Evolutionary conservation across 2,113 vertebrate genomes (phyloP), one percentile per base, ranked within the genome.

Genomic region (Stegastes partitus): DNA sequence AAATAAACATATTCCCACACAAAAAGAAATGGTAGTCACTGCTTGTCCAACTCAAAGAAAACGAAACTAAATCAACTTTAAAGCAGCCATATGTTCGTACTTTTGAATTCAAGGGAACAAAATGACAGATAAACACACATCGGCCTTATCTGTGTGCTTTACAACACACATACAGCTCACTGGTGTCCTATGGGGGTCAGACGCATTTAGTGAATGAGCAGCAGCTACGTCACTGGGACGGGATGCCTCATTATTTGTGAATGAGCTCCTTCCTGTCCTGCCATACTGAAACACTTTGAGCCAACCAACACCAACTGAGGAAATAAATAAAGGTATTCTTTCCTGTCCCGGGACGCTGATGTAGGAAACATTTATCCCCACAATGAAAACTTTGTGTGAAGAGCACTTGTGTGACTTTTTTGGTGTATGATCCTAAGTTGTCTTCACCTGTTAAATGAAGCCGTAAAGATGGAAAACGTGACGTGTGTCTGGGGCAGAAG

Each of bases 231-330:
- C 91, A 93, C 81, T 23, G 75, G 45, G 31, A 88, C 74, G 25
- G 83, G 79, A 84, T 79, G 83, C 70, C 84, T 93, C 93, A 93
- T 94, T 91, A 93, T 90, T 86, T 86, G 87, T 91, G 90, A 94
- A 93, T 91, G 88, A 89, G 84, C 77, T 84, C 66, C 88, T 94
- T 93, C 90, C 92, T 90, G 90, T 88, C 73, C 81, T 77, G 68
- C 82, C 93, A 91, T 91, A 37, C 84, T 93, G 91, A 93, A 93
- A 78, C 89, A 81, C 85, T 92, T 92, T 90, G 26, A 74, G 71
- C 62, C 82, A 51, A 70, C 68, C 65, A 68, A 68, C 79, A 76
- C 62, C 74, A 64, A 66, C 37, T 23, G 79, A 63, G 72, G 76
- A 72, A 89, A 90, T 79, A 91, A 89, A 92, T 83, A 84, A 75